These are phyloP conservation scores for Scrobipalpa costella DNA, from an alignment of 2,888 invertebrate genomes.

Conservation along the genomic window DNA sequence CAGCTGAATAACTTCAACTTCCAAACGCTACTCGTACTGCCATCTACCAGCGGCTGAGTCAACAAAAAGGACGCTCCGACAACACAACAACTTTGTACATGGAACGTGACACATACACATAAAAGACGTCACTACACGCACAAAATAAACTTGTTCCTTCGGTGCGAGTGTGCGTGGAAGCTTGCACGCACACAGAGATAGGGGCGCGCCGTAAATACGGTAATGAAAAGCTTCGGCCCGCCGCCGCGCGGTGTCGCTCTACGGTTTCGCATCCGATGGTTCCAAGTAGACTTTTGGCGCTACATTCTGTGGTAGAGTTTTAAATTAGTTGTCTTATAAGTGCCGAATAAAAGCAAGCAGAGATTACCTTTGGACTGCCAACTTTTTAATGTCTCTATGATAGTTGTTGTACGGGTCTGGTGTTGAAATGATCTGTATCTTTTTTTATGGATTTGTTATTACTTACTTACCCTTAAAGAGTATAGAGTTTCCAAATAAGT, in stretches of 20 bases:
- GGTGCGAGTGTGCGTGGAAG: slow-evolving; percentile 66
- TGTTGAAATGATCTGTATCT: background rate
- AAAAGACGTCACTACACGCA: slow-evolving; percentile 65
- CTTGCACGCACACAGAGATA: slow-evolving; percentile 61
- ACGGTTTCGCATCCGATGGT: slow-evolving; percentile 57
- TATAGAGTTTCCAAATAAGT: background rate
- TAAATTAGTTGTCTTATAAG: slow-evolving; percentile 62
- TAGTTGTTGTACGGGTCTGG: background rate
- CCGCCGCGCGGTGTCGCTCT: slow-evolving; percentile 76
- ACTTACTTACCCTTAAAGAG: background rate
- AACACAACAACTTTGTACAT: slow-evolving; percentile 61
- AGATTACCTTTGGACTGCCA: slow-evolving; percentile 4
- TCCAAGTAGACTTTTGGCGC: slow-evolving; percentile 61
- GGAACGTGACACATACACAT: slow-evolving; percentile 64
- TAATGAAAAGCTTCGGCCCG: slow-evolving; percentile 77
- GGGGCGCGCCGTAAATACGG: slow-evolving; percentile 58
- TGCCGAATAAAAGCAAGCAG: slow-evolving; percentile 30
- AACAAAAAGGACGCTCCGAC: slow-evolving; percentile 57
- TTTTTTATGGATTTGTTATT: background rate
- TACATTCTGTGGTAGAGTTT: slow-evolving; percentile 58
- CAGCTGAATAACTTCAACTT: slow-evolving; percentile 21
- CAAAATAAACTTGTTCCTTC: slow-evolving; percentile 52
- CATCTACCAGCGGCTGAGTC: slow-evolving; percentile 69
- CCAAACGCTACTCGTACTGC: slow-evolving; percentile 61
- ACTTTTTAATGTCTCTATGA: background rate